Base-by-base conservation (phyloP, 64 coral and sea anemone species). In the Montipora cactus region DNA sequence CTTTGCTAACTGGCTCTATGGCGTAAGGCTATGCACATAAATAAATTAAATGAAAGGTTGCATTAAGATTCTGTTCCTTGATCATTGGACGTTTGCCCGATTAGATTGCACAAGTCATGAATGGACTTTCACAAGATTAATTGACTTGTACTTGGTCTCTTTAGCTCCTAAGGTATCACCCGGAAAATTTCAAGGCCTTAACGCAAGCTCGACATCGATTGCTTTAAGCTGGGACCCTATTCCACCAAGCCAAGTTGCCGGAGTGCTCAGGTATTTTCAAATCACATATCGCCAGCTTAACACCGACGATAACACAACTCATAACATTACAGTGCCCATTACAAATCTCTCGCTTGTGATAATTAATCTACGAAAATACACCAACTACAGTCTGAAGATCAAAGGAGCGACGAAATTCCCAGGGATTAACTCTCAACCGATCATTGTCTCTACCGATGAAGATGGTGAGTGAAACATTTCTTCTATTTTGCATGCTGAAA, bases 161-260 rank as follows among this genome's bases (percentile, higher is more conserved):
- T 49, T 45, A 93, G 92, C 85, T 19, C 92, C 92, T n/a, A 75
- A 80, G 48, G 59, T 93, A 49, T 9, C 92, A 5, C 92, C 92
- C 16, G 19, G 47, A 4, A 15, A 16, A 44, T 77, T 93, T 47
- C 9, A 47, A n/a, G 92, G 58, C 7, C 13, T 22, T 8, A 87
- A 93, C 73, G 68, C 83, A 62, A 93, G 92, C 25, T 93, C 92
- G 9, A 93, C 92, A 0, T 88, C 92, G 2, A 79, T 93, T 47
- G 49, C 14, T 7, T 47, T 93, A 9, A 87, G 47, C 4, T 93
- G 92, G 92, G 14, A 53, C 7, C 15, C 61, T 8, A 93, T 93
- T 51, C 57, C 82, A 14, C 7, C 28, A 13, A 10, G 0, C 15
- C 59, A 51, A 15, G 83, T 93, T 19, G 83, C 81, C n/a, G 91